Evolutionary conservation across 2,888 invertebrate species (phyloP).

Genomic region (Pycnomerus fuliginosus): DNA sequence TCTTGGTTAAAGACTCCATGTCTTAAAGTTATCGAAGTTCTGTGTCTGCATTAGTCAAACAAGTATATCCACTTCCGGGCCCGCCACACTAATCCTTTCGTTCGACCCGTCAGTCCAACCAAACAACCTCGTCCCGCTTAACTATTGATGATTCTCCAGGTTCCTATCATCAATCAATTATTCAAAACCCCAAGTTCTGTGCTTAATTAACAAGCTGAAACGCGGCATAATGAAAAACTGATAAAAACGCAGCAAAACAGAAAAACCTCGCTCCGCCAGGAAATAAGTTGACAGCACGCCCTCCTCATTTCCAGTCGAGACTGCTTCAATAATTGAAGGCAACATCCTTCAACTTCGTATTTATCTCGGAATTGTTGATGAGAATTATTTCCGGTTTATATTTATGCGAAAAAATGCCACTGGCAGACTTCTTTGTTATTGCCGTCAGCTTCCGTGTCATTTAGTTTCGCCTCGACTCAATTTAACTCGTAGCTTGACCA

Average conservation of each 20-base stretch:
- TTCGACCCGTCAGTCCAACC: slow-evolving; percentile 17
- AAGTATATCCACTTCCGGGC: slow-evolving; percentile 48
- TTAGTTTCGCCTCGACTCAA: no score
- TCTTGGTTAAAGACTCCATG: no score
- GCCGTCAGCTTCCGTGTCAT: no score
- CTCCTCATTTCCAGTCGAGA: slow-evolving; percentile 8
- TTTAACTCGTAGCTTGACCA: slow-evolving; percentile 15
- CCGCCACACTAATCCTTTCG: slow-evolving; percentile 44
- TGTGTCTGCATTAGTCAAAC: slow-evolving; percentile 47
- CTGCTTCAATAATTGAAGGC: slow-evolving; percentile 25
- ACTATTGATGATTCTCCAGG: slow-evolving; percentile 36
- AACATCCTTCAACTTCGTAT: slow-evolving; percentile 23
- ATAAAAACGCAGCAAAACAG: slow-evolving; percentile 24
- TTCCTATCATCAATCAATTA: slow-evolving; percentile 22
- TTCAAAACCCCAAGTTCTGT: slow-evolving; percentile 15
- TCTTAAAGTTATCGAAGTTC: slow-evolving; percentile 46
- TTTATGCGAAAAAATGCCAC: slow-evolving; percentile 19
- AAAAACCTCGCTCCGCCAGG: slow-evolving; percentile 32
- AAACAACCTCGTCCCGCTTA: slow-evolving; percentile 30
- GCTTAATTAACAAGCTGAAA: slow-evolving; percentile 12
- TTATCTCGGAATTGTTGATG: slow-evolving; percentile 17
- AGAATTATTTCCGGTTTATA: slow-evolving; percentile 14
- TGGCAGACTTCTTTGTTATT: no score
- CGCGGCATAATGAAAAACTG: slow-evolving; percentile 20
- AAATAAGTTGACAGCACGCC: slow-evolving; percentile 31